Evolutionary conservation across 1,140 invertebrate genomes (phyloP), one percentile per base, ranked within the genome.

Genomic region (Leptestheria dahalacensis): DNA sequence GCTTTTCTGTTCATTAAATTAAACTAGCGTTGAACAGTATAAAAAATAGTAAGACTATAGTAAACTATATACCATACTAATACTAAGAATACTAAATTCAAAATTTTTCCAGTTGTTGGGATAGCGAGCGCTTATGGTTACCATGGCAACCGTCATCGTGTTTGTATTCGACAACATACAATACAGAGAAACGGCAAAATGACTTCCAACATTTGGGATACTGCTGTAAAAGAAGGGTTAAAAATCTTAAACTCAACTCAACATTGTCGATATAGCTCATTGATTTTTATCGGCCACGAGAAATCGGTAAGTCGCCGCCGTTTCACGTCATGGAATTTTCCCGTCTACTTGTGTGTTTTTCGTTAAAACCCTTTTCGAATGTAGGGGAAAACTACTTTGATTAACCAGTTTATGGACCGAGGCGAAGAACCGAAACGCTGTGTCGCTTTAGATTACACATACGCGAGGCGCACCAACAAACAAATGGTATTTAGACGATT

Each of bases 391-490:
- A 82, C 87, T 4, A 83, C 83, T 1, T 75, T 89, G 28, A 77
- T 91, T n/a, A 77, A 86, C 68, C 73, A 78, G 64, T 90, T 91
- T 73, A 75, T 91, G 46, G 88, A 91, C 61, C 83, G 85, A 70
- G 82, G 82, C 63, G 88, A 91, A 64, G 72, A 75, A 15, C 77
- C 83, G 1, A 85, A 84, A 64, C 81, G 86, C 48, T 91, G 88
- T 1, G 73, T 89, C 25, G 86, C 86, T 0, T 71, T 92, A 66
- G 89, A 93, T 68, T 94, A 92, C 71, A 85, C 83, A 52, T 93
- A 83, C 74, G 88, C 83, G 3, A 76, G 88, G 67, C 83, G 84
- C 70, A 81, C 81, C 63, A 80, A 79, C 4, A 80, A 82, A 67
- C 85, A 82, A 70, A 79, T 85, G 71, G 81, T 84, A 70, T 74